phyloP scores from a whole-genome alignment of 2,797 vertebrate species.

The Eurystomus glaucurus region DNA sequence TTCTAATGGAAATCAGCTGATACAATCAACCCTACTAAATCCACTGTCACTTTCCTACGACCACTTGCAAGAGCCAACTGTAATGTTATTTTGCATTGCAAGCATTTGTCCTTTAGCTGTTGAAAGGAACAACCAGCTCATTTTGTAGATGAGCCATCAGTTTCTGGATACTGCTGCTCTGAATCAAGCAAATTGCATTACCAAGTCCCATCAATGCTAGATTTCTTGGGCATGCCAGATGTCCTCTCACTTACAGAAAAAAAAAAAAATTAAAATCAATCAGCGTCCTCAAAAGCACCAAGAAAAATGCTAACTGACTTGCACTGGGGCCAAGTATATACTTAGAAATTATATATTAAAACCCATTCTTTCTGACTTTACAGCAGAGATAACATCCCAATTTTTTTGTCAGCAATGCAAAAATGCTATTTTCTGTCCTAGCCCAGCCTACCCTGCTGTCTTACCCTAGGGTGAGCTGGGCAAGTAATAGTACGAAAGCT shows the following conservation, averaged over 20 bases:
- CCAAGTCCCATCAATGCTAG: background rate
- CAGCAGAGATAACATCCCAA: background rate
- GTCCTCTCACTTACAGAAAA: background rate
- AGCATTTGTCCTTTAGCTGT: background rate
- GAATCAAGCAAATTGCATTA: background rate
- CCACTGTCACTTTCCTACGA: background rate
- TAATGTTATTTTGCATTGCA: background rate
- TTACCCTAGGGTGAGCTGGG: background rate
- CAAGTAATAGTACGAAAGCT: background rate
- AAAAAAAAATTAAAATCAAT: background rate
- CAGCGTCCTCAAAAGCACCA: background rate
- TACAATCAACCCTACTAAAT: background rate
- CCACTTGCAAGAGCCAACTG: background rate
- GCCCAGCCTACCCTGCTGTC: background rate
- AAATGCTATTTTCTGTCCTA: background rate
- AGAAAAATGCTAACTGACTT: background rate
- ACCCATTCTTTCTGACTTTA: background rate
- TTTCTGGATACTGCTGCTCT: background rate
- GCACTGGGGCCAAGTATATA: background rate
- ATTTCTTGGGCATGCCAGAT: background rate
- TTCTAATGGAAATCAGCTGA: conserved; percentile 9
- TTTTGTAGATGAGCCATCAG: background rate
- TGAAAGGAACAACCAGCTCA: background rate
- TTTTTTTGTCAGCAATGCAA: background rate
- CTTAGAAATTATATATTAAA: background rate